These are phyloP conservation scores for Aphaenogaster ashmeadi DNA, from an alignment of 1,140 invertebrate species.

Conservation along the genomic window DNA sequence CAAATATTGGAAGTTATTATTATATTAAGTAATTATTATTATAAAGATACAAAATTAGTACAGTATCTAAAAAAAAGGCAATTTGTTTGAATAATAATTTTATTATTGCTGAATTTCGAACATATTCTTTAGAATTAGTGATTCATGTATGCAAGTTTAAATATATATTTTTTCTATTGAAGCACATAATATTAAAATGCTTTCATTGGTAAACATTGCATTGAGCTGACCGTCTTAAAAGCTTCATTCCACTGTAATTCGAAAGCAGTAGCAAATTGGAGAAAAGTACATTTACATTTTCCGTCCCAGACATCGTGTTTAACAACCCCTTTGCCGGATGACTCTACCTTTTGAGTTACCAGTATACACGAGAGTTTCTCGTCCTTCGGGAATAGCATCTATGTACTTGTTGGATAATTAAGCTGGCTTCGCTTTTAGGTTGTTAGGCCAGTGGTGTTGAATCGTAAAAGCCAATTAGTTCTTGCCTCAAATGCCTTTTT, in stretches of 20 bases:
- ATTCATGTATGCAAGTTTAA: not conserved
- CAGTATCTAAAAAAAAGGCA: not conserved
- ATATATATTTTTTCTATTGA: not conserved
- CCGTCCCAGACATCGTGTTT: conserved; percentile 29
- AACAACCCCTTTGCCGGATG: conserved; percentile 26
- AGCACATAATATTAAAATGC: not conserved
- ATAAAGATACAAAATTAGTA: not conserved
- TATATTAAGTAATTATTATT: too few relatives aligned
- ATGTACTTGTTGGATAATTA: conserved; percentile 44
- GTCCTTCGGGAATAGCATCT: conserved; percentile 36
- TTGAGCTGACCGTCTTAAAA: conserved; percentile 5
- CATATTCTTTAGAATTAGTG: not conserved
- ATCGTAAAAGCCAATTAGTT: conserved; percentile 49
- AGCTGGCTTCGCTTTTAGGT: conserved; percentile 44
- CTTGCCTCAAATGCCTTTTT: not conserved
- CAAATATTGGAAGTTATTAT: not conserved
- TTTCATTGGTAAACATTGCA: not conserved
- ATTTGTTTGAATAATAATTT: conserved; percentile 1
- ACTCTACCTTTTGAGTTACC: conserved; percentile 31
- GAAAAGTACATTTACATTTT: conserved; percentile 42
- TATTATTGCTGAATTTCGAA: not conserved
- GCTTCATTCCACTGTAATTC: conserved; percentile 12
- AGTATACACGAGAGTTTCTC: conserved; percentile 40
- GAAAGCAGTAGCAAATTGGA: conserved; percentile 9
- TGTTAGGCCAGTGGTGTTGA: conserved; percentile 44